Evolutionary conservation across 2,888 invertebrate genomes (phyloP).

Genomic region (Nephrotoma guestfalica): DNA sequence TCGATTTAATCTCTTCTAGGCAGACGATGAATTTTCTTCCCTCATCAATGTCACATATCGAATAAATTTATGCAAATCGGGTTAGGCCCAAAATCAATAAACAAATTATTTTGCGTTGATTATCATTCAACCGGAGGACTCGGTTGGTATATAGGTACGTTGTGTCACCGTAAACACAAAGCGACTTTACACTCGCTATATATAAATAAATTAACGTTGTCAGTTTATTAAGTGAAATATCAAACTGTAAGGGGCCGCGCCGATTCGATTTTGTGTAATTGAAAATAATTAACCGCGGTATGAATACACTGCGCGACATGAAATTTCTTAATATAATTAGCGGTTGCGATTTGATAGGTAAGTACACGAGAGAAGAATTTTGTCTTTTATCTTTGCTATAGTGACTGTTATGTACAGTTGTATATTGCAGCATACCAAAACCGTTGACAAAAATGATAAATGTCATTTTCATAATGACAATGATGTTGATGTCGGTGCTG

Average conservation of each 20-base stretch:
- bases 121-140: too few species aligned
- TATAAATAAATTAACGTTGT: not conserved
- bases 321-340: not conserved
- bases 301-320: not conserved
- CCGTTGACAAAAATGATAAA: not conserved
- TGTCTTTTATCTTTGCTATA: not conserved
- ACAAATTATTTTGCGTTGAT: not conserved
- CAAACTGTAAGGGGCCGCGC: not conserved
- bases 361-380: not conserved
- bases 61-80: not conserved
- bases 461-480: not conserved
- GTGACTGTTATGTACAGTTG: not conserved
- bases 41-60: not conserved
- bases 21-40: not conserved
- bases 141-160: too few species aligned
- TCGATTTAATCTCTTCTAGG: not conserved
- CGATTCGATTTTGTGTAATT: not conserved
- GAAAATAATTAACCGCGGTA: not conserved
- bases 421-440: not conserved
- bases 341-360: not conserved
- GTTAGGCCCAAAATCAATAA: not conserved
- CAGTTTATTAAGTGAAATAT: not conserved
- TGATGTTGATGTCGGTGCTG: not conserved
- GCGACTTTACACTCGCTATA: not conserved
- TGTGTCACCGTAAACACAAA: not conserved